These are phyloP conservation scores for Sarcophaga caerulescens DNA, from an alignment of 2,888 invertebrate genomes.

Conservation along the genomic window DNA sequence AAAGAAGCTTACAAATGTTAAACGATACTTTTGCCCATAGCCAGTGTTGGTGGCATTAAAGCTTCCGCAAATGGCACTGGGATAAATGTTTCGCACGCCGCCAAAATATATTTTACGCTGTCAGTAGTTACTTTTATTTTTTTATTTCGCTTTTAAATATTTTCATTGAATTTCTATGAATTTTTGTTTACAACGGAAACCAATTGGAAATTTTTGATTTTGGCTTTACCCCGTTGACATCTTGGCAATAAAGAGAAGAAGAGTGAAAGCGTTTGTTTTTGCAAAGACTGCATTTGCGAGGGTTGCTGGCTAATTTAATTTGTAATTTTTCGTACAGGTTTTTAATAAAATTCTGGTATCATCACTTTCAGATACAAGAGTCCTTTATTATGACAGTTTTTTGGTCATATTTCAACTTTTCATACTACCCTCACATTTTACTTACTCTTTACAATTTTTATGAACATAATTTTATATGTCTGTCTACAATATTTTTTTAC, in stretches of 20 bases:
- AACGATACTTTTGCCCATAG: conserved; percentile 29
- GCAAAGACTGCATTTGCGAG: too few relatives aligned
- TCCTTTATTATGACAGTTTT: too few relatives aligned
- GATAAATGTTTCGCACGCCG: conserved; percentile 53
- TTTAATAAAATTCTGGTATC: too few relatives aligned
- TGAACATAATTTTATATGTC: too few relatives aligned
- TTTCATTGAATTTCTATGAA: conserved; percentile 12
- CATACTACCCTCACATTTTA: too few relatives aligned
- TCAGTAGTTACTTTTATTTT: conserved; percentile 34
- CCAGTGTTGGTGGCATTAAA: conserved; percentile 49
- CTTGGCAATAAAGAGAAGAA: background rate
- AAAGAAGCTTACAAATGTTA: conserved; percentile 25
- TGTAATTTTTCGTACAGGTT: too few relatives aligned
- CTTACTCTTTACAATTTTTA: too few relatives aligned
- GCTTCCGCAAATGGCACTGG: conserved; percentile 58
- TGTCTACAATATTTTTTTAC: background rate
- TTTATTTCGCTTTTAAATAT: background rate
- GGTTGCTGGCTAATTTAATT: too few relatives aligned
- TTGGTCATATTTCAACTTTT: too few relatives aligned
- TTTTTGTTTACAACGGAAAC: conserved; percentile 16
- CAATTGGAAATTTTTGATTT: conserved; percentile 1
- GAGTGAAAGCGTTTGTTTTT: too few relatives aligned
- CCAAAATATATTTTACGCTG: conserved; percentile 28
- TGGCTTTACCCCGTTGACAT: background rate
- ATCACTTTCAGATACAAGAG: too few relatives aligned